Evolutionary conservation across 1,140 invertebrate species (phyloP), one percentile per base, ranked within the genome.

Genomic region (Stratiolaelaps scimitus): DNA sequence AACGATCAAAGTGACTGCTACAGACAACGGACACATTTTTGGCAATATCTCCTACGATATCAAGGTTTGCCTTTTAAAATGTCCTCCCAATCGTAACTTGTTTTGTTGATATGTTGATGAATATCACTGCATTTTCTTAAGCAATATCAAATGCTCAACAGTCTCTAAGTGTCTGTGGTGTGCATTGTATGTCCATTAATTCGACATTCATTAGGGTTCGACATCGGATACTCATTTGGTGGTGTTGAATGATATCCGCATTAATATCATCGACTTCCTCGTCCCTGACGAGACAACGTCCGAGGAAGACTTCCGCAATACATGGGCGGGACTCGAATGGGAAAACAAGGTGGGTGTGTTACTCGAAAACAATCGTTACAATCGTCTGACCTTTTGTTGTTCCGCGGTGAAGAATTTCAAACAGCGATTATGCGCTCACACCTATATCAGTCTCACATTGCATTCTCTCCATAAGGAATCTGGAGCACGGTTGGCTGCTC

Each of bases 311-410:
- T 99, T 98, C 80, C 77, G 95, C 15, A 85, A 89, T 76, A 98
- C 98, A 94, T 99, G 96, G 96, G 88, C 92, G 1, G 93, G 97
- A 79, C 99, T 99, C 79, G 96, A 99, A 78, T 99, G 96, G 96
- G 96, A 99, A 80, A 99, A 99, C 78, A 98, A 98, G 82, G 91
- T 83, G 15, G 28, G 47, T 60, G 2, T 17, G 23, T 17, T 20
- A 68, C 64, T 67, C 65, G 23, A 65, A 20, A 34, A 20, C 26
- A 2, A n/a, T n/a, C n/a, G n/a, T n/a, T n/a, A n/a, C n/a, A n/a
- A n/a, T n/a, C n/a, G n/a, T n/a, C n/a, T n/a, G n/a, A n/a, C n/a
- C n/a, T n/a, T n/a, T n/a, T n/a, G n/a, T n/a, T n/a, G n/a, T n/a
- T n/a, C n/a, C n/a, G n/a, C n/a, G n/a, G n/a, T n/a, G n/a, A n/a